Base-by-base conservation (phyloP, 2,888 invertebrate genomes). In the Coenonympha glycerion region DNA sequence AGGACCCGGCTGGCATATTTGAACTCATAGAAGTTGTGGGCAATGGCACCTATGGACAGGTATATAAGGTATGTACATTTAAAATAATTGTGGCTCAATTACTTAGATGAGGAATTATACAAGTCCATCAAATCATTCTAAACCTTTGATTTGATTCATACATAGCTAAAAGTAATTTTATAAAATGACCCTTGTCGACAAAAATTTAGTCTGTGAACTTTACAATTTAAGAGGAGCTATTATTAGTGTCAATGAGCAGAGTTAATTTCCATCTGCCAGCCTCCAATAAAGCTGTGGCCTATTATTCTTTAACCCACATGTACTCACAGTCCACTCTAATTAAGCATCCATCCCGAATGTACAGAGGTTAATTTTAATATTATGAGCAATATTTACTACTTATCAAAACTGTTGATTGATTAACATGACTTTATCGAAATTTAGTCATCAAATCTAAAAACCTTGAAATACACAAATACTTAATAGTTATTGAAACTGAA, bases 1-100 rank as follows among this genome's bases (percentile, higher is more conserved):
- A 99, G 98, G 99, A 99, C 89, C 99, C 99, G 61, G 98, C 99
- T 80, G 99, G 99, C 69, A 99, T 99, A 80, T 99, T 99, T 89
- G 99, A 99, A 86, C 91, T 99, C 59, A 99, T 99, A 76, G 99
- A 99, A 92, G 99, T 99, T 57, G 99, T 99, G 63, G 99, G 99
- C 79, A 99, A 99, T 95, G 99, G 99, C 75, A 99, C 99, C 48
- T 99, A 99, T 88, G 99, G 99, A 65, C 99, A 99, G 90, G 99
- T 99, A 53, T 99, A 99, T 87, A 99, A 99, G 94, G 98, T 97
- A 81, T 63, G 72, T 72, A 55, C 53, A 55, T 24, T 13, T 8
- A 21, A 22, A 39, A 24, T 15, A 39, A 39, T 39, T 15, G 1
- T 15, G 24, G 4, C 9, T 4, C 13, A 11, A 24, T 24, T 22